Percentiles rank a stretch among this genome's conserved stretches.
These are phyloP conservation scores for Verasper variegatus DNA, from an alignment of 2,113 vertebrate genomes.

Conservation along the genomic window DNA sequence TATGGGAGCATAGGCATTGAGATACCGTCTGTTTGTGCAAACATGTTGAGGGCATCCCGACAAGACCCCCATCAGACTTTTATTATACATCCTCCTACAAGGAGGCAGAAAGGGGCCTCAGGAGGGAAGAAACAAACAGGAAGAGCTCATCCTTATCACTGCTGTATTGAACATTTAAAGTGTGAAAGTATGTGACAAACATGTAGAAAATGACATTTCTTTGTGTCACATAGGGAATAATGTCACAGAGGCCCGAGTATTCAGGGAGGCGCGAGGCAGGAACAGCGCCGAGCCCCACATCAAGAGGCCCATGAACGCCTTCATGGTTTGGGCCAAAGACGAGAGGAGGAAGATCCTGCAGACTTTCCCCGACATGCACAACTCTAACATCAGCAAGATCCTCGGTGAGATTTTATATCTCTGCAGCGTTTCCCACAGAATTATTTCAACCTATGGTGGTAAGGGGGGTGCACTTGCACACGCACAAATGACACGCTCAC, in stretches of 20 bases:
- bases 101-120: background rate
- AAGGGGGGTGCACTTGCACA: no score
- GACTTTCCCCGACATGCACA: slow-evolving; percentile 99
- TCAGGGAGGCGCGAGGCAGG: slow-evolving; percentile 92
- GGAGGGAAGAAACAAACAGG: slow-evolving; percentile 4
- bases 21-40: slow-evolving; percentile 46
- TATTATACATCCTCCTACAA: slow-evolving; percentile 26
- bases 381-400: slow-evolving; percentile 99
- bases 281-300: slow-evolving; percentile 94
- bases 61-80: slow-evolving; percentile 25
- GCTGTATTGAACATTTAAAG: background rate
- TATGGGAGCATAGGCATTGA: slow-evolving; percentile 40
- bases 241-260: slow-evolving; percentile 94
- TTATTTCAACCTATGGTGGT: no score
- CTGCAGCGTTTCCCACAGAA: no score
- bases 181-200: background rate
- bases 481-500: no score
- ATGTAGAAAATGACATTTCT: background rate
- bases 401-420: slow-evolving; percentile 87
- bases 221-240: slow-evolving; percentile 86
- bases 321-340: slow-evolving; percentile 99
- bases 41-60: slow-evolving; percentile 21
- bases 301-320: slow-evolving; percentile 95
- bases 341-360: slow-evolving; percentile 98
- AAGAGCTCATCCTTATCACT: background rate